A percentile compares a stretch with the other conserved stretches of the same genome.
phyloP scores from a whole-genome alignment of 1,140 invertebrate genomes.

The Lepidostoma basale region DNA sequence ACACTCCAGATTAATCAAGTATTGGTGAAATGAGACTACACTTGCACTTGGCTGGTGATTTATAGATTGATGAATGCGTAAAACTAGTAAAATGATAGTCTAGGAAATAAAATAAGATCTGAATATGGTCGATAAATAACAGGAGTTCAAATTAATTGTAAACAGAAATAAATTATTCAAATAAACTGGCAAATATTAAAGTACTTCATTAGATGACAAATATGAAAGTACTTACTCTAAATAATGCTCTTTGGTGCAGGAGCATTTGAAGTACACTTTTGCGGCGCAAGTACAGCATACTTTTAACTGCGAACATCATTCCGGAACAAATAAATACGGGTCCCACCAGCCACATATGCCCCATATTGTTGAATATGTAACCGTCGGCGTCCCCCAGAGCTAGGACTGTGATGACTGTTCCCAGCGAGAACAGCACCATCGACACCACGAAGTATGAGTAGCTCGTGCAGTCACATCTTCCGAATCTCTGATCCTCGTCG shows the following conservation, averaged over 20 bases:
- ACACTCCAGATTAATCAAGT: no score
- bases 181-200: no score
- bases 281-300: constrained; percentile 68
- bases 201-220: no score
- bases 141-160: no score
- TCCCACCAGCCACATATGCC: constrained; percentile 73
- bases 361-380: constrained; percentile 62
- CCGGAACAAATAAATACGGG: constrained; percentile 73
- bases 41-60: no score
- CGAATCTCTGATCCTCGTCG: constrained; percentile 65
- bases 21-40: no score
- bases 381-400: constrained; percentile 66
- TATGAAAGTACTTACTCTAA: constrained; percentile 67
- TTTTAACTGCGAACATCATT: constrained; percentile 72
- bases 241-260: constrained; percentile 65
- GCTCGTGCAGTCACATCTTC: constrained; percentile 69
- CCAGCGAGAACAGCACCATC: constrained; percentile 67
- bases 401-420: constrained; percentile 68
- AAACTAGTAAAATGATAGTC: no score
- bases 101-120: no score
- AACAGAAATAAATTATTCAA: no score
- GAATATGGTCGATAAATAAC: no score
- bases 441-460: constrained; percentile 70
- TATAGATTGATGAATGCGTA: no score
- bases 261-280: constrained; percentile 72